A percentile compares a stretch with the other conserved stretches of the same genome.
Evolutionary conservation across 2,797 vertebrate genomes (phyloP).

Genomic region (Rhincodon typus): DNA sequence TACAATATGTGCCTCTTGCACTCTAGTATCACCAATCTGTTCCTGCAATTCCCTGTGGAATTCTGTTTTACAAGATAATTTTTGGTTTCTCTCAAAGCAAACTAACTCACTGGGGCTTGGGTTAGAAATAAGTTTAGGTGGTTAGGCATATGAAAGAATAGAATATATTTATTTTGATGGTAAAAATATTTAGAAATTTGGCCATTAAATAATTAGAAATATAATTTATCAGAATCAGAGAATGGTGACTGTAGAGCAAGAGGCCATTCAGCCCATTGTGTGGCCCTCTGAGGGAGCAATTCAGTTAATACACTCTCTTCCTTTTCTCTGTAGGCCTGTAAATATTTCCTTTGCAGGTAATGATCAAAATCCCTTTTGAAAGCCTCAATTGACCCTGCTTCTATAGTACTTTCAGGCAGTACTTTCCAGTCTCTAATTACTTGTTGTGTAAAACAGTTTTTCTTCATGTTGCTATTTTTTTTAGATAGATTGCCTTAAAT

Average conservation of each 20-base stretch:
- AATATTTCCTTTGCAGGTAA: neutral
- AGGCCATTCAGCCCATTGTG: neutral
- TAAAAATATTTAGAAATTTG: neutral
- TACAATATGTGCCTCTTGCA: neutral
- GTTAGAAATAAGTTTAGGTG: neutral
- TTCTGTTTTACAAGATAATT: neutral
- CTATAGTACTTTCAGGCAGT: neutral
- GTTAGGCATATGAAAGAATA: neutral
- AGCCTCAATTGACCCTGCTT: neutral
- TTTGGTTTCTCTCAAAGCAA: neutral
- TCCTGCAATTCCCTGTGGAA: neutral
- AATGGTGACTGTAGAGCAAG: neutral
- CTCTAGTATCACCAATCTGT: neutral
- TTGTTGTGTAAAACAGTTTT: neutral
- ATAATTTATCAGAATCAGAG: neutral
- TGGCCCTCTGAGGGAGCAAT: neutral
- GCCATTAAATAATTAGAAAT: neutral
- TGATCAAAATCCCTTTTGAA: neutral
- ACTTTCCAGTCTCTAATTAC: neutral
- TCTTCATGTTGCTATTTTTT: neutral
- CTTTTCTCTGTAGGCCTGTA: neutral
- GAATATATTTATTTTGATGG: neutral
- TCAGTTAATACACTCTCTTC: neutral
- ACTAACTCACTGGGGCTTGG: neutral
- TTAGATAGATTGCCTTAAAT: neutral